A percentile compares a stretch with the other conserved stretches of the same genome.
Conservation (phyloP, 1,140 invertebrate species). For the Heterodera carotae region DNA sequence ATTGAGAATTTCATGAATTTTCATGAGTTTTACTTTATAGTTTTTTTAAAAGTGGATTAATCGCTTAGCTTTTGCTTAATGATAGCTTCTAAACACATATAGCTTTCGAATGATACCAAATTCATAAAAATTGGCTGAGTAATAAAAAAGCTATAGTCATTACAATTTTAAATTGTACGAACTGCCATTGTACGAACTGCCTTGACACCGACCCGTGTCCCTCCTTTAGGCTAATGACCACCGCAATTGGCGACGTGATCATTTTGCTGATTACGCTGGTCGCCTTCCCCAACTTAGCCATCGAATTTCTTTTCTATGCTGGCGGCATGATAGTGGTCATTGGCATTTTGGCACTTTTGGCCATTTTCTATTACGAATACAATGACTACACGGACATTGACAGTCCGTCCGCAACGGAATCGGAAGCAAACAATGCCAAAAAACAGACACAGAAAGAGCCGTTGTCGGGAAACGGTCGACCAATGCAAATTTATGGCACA, state of each 20-base stretch:
- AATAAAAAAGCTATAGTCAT: too few species aligned
- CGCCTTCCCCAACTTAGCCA: slow-evolving; percentile 71
- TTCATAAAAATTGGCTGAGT: too few species aligned
- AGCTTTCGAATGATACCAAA: too few species aligned
- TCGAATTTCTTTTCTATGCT: slow-evolving; percentile 41
- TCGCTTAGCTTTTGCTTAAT: too few species aligned
- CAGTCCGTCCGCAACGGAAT: neutral
- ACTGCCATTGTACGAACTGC: too few species aligned
- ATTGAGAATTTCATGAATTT: too few species aligned
- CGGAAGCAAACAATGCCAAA: slow-evolving; percentile 39
- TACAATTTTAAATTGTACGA: too few species aligned
- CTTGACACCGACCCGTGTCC: too few species aligned
- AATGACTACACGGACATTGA: slow-evolving; percentile 30
- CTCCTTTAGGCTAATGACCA: slow-evolving; percentile 74
- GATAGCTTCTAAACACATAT: too few species aligned
- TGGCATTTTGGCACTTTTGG: slow-evolving; percentile 28
- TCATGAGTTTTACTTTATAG: too few species aligned
- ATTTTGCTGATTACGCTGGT: slow-evolving; percentile 79
- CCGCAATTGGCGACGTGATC: slow-evolving; percentile 85
- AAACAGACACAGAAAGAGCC: too few species aligned
- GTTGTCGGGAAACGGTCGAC: slow-evolving; percentile 24
- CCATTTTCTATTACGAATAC: slow-evolving; percentile 39
- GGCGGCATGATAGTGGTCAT: slow-evolving; percentile 35
- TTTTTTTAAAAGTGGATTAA: too few species aligned
- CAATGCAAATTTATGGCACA: slow-evolving; percentile 70